A percentile compares a stretch with the other conserved stretches of the same genome.
Evolutionary conservation across 1,140 invertebrate species (phyloP).

Genomic region (Chymomyza costata): DNA sequence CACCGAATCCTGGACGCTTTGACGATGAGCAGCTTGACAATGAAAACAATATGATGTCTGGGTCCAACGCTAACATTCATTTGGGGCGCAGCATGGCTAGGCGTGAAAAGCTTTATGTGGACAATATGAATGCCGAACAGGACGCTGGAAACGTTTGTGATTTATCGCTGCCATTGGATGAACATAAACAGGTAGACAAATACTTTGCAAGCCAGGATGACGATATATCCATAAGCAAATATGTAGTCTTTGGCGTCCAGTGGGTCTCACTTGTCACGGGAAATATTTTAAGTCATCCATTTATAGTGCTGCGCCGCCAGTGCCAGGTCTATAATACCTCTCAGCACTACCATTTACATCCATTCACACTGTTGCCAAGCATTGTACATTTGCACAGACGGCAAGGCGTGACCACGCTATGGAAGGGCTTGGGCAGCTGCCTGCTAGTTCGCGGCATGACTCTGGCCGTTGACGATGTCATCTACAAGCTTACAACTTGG

Average conservation of each 20-base stretch:
- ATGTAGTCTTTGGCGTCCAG: constrained; percentile 82
- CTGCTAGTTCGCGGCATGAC: constrained; percentile 69
- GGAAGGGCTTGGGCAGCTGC: constrained; percentile 93
- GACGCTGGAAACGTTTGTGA: constrained; percentile 23
- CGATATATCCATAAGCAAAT: constrained; percentile 78
- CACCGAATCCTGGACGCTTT: neutral
- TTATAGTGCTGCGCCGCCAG: constrained; percentile 90
- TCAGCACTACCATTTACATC: constrained; percentile 84
- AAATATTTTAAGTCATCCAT: constrained; percentile 94
- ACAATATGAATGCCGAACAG: constrained; percentile 7
- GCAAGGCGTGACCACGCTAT: constrained; percentile 89
- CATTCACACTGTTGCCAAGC: constrained; percentile 88
- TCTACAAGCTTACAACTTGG: constrained; percentile 88
- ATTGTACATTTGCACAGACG: constrained; percentile 86
- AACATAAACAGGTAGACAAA: constrained; percentile 25
- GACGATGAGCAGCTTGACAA: neutral
- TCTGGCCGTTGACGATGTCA: neutral
- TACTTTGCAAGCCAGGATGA: constrained; percentile 76
- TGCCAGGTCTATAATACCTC: constrained; percentile 90
- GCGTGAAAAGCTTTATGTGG: neutral
- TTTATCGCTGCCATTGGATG: constrained; percentile 37
- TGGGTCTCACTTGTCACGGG: constrained; percentile 87
- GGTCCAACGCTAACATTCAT: neutral
- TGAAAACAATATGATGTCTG: neutral
- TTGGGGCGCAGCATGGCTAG: neutral